Evolutionary conservation across 2,797 vertebrate species (phyloP), one percentile per base, ranked within the genome.

Genomic region (Tragelaphus eurycerus): DNA sequence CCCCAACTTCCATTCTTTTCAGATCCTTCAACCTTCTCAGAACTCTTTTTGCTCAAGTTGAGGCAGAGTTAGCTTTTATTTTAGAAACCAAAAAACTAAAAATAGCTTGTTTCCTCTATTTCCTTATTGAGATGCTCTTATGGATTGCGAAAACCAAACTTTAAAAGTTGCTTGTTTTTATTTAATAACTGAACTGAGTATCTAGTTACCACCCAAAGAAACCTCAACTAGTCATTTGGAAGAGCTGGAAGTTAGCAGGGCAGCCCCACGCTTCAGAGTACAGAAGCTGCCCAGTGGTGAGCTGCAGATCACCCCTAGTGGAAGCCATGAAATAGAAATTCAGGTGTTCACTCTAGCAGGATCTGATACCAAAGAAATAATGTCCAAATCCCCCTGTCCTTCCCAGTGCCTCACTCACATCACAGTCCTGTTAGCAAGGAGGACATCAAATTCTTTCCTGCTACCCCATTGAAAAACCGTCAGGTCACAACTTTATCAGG

Each of bases 181-280:
- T 7, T 27, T 64, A 43, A n/a, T 21, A 43, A n/a, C 11, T 27
- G 52, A 21, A 13, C 21, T 13, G 12, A 79, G 50, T 2, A 11
- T 10, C 21, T 15, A 15, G n/a, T 9, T 60, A 23, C 14, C 13
- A 31, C 29, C 79, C 23, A 12, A 19, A 55, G 5, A 2, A 21
- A 29, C 2, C 46, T 15, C 0, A 2, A 4, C 15, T 0, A 1
- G 6, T 17, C 34, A 13, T 29, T 17, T 17, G 17, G 46, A 4
- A 29, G 23, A 52, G n/a, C 90, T 14, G 43, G 38, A 74, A 46
- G 67, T 38, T 38, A 29, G 15, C 50, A 29, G 1, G 3, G 21
- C 1, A 19, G 31, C 13, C 0, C 16, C 46, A 10, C 1, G 0
- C 43, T 34, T 4, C 50, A 27, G 81, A 9, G 7, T 0, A 12